Conservation (phyloP, 2,888 invertebrate genomes). For the Hyalella azteca region DNA sequence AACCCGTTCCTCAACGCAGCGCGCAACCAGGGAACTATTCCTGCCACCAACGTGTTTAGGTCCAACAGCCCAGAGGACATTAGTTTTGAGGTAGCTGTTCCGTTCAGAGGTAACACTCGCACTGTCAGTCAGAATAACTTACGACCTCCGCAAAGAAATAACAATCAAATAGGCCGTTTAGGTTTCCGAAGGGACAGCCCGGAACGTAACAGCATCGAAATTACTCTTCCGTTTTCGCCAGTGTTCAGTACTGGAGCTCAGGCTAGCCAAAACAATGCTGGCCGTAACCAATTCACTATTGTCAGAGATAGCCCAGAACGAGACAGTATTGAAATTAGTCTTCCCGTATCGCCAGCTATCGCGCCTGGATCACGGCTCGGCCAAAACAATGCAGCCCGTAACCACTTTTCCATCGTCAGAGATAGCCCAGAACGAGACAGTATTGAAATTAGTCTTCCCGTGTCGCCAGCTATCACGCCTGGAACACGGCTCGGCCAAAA, state of each 20-base stretch:
- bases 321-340: not conserved
- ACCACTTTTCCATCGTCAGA: not conserved
- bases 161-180: not conserved
- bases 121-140: not conserved
- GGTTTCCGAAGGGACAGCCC: not conserved
- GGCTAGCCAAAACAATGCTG: not conserved
- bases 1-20: conserved; percentile 15
- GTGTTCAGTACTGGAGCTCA: not conserved
- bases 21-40: not conserved
- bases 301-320: not conserved
- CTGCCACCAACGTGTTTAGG: not conserved
- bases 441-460: not conserved
- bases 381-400: not conserved
- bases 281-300: not conserved
- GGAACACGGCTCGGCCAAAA: not conserved
- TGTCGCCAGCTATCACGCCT: not conserved
- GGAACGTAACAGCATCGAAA: conserved; percentile 12
- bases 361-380: not conserved
- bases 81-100: conserved; percentile 8
- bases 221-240: not conserved
- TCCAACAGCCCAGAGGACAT: not conserved
- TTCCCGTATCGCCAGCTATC: not conserved
- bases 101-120: not conserved
- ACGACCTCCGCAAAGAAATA: not conserved
- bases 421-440: conserved; percentile 15